These are phyloP conservation scores for Motacilla alba DNA, from an alignment of 2,113 vertebrate species.

Conservation along the genomic window DNA sequence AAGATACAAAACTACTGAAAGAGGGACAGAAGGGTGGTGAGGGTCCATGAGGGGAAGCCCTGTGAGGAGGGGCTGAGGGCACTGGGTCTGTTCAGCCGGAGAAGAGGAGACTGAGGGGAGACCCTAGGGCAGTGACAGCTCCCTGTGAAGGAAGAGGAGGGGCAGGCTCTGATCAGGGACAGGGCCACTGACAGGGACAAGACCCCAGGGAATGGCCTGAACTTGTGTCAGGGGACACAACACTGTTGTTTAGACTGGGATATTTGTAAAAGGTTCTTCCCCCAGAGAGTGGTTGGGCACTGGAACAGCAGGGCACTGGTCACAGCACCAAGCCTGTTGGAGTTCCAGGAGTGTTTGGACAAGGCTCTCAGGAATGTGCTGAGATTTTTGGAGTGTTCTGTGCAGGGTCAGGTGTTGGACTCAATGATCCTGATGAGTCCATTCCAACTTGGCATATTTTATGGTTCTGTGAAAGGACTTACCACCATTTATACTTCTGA, in stretches of 20 bases:
- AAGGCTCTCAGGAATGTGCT: background rate
- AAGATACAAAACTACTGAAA: fast-evolving
- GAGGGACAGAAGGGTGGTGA: fast-evolving
- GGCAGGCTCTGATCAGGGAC: background rate
- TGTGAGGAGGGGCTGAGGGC: fast-evolving
- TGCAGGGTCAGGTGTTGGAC: background rate
- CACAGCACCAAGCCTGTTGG: background rate
- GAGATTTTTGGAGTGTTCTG: background rate
- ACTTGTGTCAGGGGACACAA: background rate
- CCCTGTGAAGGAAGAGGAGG: background rate
- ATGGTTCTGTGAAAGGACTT: background rate
- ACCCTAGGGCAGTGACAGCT: fast-evolving
- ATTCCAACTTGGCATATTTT: background rate
- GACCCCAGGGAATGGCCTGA: fast-evolving
- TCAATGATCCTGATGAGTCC: background rate
- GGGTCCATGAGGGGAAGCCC: fast-evolving
- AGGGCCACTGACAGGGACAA: background rate
- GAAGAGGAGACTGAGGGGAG: background rate
- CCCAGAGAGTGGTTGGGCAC: fast-evolving
- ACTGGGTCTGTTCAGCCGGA: background rate
- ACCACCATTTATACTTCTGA: background rate
- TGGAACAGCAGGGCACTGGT: background rate
- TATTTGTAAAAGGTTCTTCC: background rate
- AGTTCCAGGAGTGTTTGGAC: background rate
- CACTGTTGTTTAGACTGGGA: background rate